These are phyloP conservation scores for Catalaphyllia jardinei DNA, from an alignment of 64 coral and sea anemone genomes.

Conservation along the genomic window DNA sequence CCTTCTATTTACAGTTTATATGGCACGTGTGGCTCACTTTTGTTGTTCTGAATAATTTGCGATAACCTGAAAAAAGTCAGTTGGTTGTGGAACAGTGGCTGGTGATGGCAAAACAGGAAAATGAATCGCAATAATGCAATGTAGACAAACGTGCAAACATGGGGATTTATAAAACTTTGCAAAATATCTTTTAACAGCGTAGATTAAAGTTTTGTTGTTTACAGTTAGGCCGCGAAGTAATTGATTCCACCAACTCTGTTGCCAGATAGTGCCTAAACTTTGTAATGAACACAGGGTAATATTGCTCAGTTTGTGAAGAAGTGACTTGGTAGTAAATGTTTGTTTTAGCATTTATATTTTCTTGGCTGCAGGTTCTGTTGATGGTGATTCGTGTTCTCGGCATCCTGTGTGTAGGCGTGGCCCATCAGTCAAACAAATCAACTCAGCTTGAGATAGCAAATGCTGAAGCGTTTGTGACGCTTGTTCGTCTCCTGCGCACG, in stretches of 20 bases:
- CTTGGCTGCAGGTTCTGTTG: constrained; percentile 64
- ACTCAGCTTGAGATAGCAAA: constrained; percentile 94
- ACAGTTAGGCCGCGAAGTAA: too few species aligned
- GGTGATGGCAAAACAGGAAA: too few species aligned
- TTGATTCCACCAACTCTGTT: background rate
- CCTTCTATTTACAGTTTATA: too few species aligned
- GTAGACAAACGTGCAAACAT: too few species aligned
- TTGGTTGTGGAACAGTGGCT: too few species aligned
- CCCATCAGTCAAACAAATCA: constrained; percentile 94
- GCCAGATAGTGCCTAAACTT: background rate
- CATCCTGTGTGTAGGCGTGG: constrained; percentile 90
- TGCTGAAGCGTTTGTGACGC: constrained; percentile 83
- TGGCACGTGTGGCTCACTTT: too few species aligned
- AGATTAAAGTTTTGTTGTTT: too few species aligned
- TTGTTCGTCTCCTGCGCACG: constrained; percentile 74
- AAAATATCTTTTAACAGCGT: too few species aligned
- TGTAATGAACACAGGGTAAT: background rate
- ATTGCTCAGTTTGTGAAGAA: background rate
- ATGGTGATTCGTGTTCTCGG: constrained; percentile 97
- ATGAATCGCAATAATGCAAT: too few species aligned
- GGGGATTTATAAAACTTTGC: too few species aligned
- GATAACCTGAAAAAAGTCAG: too few species aligned
- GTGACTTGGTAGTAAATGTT: background rate
- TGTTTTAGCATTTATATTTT: background rate
- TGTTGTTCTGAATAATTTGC: too few species aligned